A percentile compares a stretch with the other conserved stretches of the same genome.
These are phyloP conservation scores for Drosophila emarginata DNA, from an alignment of 2,888 invertebrate genomes.

Conservation along the genomic window DNA sequence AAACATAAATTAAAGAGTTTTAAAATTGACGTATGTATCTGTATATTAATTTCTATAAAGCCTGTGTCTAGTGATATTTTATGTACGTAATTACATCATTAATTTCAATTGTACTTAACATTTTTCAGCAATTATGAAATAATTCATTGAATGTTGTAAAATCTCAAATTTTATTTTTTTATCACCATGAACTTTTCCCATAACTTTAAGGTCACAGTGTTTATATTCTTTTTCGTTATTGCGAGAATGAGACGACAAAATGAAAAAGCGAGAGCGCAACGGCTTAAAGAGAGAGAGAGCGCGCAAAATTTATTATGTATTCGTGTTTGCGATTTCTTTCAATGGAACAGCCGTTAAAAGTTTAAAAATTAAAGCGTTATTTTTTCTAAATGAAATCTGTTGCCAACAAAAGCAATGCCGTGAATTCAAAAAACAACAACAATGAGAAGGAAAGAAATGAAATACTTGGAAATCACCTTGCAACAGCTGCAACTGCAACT, in stretches of 20 bases:
- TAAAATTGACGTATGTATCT: too few species aligned
- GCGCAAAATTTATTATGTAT: neutral
- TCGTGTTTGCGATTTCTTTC: conserved; percentile 18
- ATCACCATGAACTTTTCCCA: neutral
- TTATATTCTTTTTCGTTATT: neutral
- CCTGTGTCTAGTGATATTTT: too few species aligned
- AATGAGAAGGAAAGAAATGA: neutral
- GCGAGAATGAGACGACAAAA: neutral
- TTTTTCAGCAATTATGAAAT: neutral
- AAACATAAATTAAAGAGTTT: too few species aligned
- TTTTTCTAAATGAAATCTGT: conserved; percentile 28
- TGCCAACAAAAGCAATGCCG: conserved; percentile 15
- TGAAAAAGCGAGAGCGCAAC: neutral
- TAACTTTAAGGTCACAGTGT: neutral
- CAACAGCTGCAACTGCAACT: conserved; percentile 70
- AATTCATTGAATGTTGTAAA: neutral
- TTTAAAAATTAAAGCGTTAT: conserved; percentile 37
- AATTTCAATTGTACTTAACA: too few species aligned
- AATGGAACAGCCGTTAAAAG: conserved; percentile 39
- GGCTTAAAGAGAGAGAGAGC: neutral
- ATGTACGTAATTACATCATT: too few species aligned
- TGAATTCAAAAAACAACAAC: conserved; percentile 12
- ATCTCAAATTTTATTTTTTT: neutral
- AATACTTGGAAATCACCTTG: conserved; percentile 71
- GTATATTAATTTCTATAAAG: too few species aligned